These are phyloP conservation scores for Tineola bisselliella DNA, from an alignment of 2,888 invertebrate species.

Conservation along the genomic window DNA sequence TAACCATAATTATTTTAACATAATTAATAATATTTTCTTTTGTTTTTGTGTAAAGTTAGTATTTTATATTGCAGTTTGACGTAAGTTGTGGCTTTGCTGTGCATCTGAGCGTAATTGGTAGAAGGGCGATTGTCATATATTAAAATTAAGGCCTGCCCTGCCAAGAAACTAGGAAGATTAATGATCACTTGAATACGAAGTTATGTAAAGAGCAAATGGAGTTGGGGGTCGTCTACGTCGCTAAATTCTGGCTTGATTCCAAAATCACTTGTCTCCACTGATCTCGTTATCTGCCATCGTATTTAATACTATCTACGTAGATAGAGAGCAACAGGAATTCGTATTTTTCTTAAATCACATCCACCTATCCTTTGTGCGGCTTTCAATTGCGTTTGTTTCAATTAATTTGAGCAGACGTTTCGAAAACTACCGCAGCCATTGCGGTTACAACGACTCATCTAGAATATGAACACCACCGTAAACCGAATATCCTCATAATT, in stretches of 20 bases:
- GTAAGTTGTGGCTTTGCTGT: too few species aligned
- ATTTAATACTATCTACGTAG: not conserved
- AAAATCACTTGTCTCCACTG: constrained; percentile 60
- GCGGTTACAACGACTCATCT: too few species aligned
- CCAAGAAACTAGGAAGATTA: constrained; percentile 63
- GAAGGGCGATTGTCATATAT: constrained; percentile 58
- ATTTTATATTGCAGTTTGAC: too few species aligned
- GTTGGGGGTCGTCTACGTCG: constrained; percentile 42
- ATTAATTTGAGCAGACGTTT: too few species aligned
- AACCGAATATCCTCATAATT: too few species aligned
- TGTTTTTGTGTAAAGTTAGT: too few species aligned
- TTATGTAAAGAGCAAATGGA: constrained; percentile 62
- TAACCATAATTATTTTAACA: too few species aligned
- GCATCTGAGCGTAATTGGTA: constrained; percentile 36
- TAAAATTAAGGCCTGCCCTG: constrained; percentile 63
- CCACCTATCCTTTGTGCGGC: too few species aligned
- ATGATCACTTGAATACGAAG: constrained; percentile 64
- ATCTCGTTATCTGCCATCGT: constrained; percentile 7
- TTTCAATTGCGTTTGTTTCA: too few species aligned
- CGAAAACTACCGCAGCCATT: too few species aligned
- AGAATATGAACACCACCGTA: too few species aligned
- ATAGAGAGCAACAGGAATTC: not conserved
- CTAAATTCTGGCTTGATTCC: constrained; percentile 59
- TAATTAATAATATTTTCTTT: too few species aligned
- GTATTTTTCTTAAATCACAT: not conserved